Evolutionary conservation across 2,113 vertebrate species (phyloP).

Genomic region (Ptychochromis oligacanthus): DNA sequence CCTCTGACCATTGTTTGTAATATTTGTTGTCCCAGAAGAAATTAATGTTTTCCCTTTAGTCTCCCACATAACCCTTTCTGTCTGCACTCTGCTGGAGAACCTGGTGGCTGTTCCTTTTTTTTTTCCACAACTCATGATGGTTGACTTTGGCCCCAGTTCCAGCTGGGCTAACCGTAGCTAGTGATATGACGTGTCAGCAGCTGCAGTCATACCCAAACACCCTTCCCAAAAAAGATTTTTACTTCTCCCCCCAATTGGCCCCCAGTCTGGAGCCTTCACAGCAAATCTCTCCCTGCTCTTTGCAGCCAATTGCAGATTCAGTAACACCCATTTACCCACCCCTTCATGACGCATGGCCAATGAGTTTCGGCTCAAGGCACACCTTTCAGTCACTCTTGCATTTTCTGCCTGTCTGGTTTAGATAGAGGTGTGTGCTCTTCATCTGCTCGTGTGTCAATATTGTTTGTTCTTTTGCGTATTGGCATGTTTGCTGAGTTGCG

Average conservation of each 20-base stretch:
- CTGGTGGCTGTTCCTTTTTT: constrained; percentile 22
- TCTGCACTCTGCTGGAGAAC: constrained; percentile 27
- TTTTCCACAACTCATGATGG: constrained; percentile 28
- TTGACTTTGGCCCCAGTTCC: constrained; percentile 68
- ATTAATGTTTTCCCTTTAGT: constrained; percentile 19
- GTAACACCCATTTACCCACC: constrained; percentile 61
- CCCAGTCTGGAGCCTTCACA: constrained; percentile 53
- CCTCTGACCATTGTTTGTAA: background rate
- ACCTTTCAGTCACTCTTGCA: constrained; percentile 76
- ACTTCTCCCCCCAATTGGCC: constrained; percentile 68
- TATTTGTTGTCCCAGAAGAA: constrained; percentile 18
- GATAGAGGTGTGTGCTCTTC: constrained; percentile 66
- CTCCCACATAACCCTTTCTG: constrained; percentile 25
- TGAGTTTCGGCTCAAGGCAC: constrained; percentile 64
- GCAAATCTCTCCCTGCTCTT: constrained; percentile 49
- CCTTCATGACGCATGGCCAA: constrained; percentile 69
- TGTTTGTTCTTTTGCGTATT: constrained; percentile 10
- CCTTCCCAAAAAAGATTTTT: constrained; percentile 54
- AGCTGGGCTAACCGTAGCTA: constrained; percentile 24
- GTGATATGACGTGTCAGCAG: constrained; percentile 61
- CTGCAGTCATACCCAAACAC: constrained; percentile 51
- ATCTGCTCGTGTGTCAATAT: constrained; percentile 44
- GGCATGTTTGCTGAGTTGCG: constrained; percentile 13
- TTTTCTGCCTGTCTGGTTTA: constrained; percentile 67
- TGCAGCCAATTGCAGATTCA: constrained; percentile 63